Conservation (phyloP, 1,140 invertebrate species). For the Diorhabda carinulata region DNA sequence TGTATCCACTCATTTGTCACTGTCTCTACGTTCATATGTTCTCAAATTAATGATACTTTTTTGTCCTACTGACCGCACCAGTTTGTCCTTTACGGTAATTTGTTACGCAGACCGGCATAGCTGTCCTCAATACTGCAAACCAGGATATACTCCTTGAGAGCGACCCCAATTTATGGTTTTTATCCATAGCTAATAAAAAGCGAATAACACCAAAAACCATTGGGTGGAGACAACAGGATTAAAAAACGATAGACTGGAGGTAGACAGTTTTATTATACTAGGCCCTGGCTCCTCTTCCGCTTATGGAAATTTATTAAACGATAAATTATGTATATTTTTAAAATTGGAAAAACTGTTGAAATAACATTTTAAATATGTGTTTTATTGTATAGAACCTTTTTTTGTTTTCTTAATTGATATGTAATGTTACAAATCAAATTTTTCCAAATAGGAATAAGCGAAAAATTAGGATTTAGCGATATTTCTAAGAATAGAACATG, state of each 20-base stretch:
- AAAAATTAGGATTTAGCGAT: too few species aligned
- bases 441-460: too few species aligned
- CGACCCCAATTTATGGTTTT: not conserved
- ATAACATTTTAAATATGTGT: too few species aligned
- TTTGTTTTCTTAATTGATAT: too few species aligned
- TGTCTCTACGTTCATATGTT: not conserved
- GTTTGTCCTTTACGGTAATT: not conserved
- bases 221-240: slow-evolving; percentile 3
- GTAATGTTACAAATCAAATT: too few species aligned
- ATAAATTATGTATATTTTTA: too few species aligned
- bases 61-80: not conserved
- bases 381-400: too few species aligned
- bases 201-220: not conserved
- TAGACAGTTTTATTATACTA: too few species aligned
- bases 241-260: not conserved
- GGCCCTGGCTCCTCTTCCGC: too few species aligned
- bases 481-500: too few species aligned
- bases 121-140: not conserved
- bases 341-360: too few species aligned
- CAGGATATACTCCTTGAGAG: not conserved
- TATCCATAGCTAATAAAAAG: slow-evolving; percentile 3
- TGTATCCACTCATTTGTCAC: not conserved
- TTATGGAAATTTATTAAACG: too few species aligned
- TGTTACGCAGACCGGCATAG: not conserved
- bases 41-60: slow-evolving; percentile 8